Base-by-base conservation (phyloP, 2,113 vertebrate species). In the Chaetodon auriga region DNA sequence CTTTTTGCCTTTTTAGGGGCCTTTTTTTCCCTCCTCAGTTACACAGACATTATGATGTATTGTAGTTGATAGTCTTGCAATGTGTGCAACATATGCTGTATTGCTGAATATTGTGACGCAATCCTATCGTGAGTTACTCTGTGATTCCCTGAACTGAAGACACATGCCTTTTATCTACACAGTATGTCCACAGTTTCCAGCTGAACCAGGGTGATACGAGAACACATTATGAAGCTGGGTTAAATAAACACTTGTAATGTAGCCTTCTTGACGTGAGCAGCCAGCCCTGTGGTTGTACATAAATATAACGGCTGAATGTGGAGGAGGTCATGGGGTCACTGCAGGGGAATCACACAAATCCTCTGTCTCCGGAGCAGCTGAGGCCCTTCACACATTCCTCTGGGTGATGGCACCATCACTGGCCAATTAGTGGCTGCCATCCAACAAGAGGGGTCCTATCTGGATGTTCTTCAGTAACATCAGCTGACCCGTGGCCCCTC, bases 351-450 rank as follows among this genome's bases (percentile, higher is more conserved):
- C 78, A 88, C 82, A 81, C 66, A 87, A 82, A 81, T 79, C 87
- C 78, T 88, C 78, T 77, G 77, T 88, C 75, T 79, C 78, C 23
- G 19, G 61, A 83, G 82, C 80, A 87, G 87, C 87, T 78, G 85
- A 66, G 81, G 68, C 77, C 77, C 66, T 76, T 87, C 63, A 85
- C 84, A 77, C 84, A 90, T 92, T 89, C 87, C 91, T 75, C 21
- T 13, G 57, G 74, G 78, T 74, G 81, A 90, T 81, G 88, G 71
- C 88, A 87, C 74, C 87, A 76, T 78, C 74, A 19, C 76, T 35
- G 68, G 51, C 85, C 86, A 90, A 88, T 93, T 92, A 89, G 87
- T 80, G 89, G 81, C 85, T 15, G 57, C 69, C 16, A 18, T 82
- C 69, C 81, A 90, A 85, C 84, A 87, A 86, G 30, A 71, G 75